phyloP scores from a whole-genome alignment of 2,888 invertebrate species.

The Cephus runcator region DNA sequence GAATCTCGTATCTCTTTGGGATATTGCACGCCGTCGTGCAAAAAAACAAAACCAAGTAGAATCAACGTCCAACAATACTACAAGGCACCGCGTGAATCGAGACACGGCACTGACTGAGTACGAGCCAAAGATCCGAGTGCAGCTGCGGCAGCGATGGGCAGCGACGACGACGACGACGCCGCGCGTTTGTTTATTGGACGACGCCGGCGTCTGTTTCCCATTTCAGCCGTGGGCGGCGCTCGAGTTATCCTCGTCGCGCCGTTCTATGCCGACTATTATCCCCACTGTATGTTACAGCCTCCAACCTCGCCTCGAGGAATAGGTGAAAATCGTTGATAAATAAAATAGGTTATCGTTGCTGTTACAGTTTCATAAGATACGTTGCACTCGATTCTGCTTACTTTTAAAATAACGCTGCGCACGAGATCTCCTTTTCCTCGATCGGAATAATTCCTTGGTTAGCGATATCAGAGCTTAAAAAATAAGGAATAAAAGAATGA shows the following conservation, averaged over 20 bases:
- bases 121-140: background rate
- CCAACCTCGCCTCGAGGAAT: background rate
- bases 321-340: background rate
- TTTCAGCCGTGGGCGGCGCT: conserved; percentile 29
- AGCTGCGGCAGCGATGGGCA: background rate
- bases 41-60: background rate
- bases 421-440: background rate
- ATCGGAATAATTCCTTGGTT: background rate
- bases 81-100: background rate
- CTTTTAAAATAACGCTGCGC: background rate
- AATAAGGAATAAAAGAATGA: background rate
- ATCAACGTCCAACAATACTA: background rate
- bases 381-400: background rate
- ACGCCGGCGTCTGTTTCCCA: conserved; percentile 21
- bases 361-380: background rate
- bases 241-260: conserved; percentile 5
- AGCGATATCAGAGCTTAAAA: background rate
- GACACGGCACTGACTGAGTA: background rate
- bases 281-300: background rate
- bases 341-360: background rate
- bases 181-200: conserved; percentile 43
- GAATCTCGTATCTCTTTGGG: background rate
- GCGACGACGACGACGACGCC: conserved; percentile 24
- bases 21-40: background rate
- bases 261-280: background rate